Evolutionary conservation across 2,888 invertebrate genomes (phyloP), one percentile per base, ranked within the genome.

Genomic region (Pristionchus mayeri): DNA sequence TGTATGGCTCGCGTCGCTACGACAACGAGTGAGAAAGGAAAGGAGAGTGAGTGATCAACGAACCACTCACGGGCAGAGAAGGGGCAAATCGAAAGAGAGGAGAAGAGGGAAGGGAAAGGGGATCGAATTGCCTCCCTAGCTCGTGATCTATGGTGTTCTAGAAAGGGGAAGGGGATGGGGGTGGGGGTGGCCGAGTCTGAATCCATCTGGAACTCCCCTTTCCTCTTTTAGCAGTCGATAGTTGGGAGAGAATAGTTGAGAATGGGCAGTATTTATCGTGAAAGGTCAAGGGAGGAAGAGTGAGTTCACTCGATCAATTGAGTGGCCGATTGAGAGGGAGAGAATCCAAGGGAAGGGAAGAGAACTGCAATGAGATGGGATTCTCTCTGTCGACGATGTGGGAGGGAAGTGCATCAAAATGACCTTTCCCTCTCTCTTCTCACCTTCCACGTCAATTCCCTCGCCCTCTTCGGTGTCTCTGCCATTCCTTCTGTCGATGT

Each of bases 301-400:
- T 16, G 71, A 71, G 71, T 40, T 37, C 71, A 71, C 2, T 71
- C 71, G 71, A 71, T 71, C 71, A 71, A 71, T 71, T 37, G 71
- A 44, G 63, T 71, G 37, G 71, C 11, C 37, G 71, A 71, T 71
- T 71, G 37, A 44, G 71, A 2, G 71, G 71, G 24, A 71, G 67
- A 67, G 67, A 24, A 27, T 18, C 57, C 13, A 60, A 11, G 16
- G 57, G 67, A 21, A 18, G 71, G n/a, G 71, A 44, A 11, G 71
- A 71, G 24, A 11, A n/a, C 71, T 71, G 71, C 11, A 71, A 71
- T n/a, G 9, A 34, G 18, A 16, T 40, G n/a, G 21, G 30, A 30
- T 27, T 7, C 1, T 9, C 6, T 9, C 30, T 63, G 18, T 27
- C 24, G 13, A 27, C 16, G 30, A 27, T 18, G 18, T 0, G 7